A percentile compares a stretch with the other conserved stretches of the same genome.
phyloP scores from a whole-genome alignment of 2,113 vertebrate genomes.

The Alaudala cheleensis region DNA sequence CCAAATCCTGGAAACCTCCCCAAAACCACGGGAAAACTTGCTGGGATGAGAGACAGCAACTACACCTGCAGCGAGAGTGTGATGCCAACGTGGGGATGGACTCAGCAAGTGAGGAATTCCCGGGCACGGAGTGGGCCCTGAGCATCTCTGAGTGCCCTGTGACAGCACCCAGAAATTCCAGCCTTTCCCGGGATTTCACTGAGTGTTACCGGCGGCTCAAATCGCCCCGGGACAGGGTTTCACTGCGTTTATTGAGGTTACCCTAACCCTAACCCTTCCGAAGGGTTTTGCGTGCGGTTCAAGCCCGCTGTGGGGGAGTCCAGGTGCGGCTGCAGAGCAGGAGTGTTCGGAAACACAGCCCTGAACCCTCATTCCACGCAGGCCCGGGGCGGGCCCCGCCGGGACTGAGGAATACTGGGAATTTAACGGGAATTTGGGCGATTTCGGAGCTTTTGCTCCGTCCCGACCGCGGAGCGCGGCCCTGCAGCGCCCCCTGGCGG shows the following conservation, averaged over 20 bases:
- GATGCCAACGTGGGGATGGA: background rate
- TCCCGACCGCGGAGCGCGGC: background rate
- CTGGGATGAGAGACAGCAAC: background rate
- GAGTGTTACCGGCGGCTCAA: background rate
- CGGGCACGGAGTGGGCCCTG: rapidly evolving
- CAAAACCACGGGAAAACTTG: background rate
- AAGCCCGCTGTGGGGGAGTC: rapidly evolving
- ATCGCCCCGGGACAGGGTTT: background rate
- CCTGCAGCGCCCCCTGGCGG: background rate
- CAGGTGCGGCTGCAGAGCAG: rapidly evolving
- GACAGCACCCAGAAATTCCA: background rate
- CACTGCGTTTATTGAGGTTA: rapidly evolving
- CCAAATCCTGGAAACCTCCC: background rate
- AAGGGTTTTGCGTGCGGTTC: background rate
- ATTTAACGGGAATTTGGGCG: background rate
- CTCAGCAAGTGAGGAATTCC: background rate
- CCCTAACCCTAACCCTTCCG: background rate
- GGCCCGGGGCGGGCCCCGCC: rapidly evolving
- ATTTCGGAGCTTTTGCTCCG: background rate
- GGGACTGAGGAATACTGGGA: rapidly evolving
- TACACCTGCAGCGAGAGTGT: background rate
- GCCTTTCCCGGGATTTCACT: background rate
- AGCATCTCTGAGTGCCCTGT: background rate
- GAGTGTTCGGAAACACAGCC: background rate
- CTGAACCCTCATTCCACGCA: background rate